Base-by-base conservation (phyloP, 2,888 invertebrate species). In the Netelia virgata region DNA sequence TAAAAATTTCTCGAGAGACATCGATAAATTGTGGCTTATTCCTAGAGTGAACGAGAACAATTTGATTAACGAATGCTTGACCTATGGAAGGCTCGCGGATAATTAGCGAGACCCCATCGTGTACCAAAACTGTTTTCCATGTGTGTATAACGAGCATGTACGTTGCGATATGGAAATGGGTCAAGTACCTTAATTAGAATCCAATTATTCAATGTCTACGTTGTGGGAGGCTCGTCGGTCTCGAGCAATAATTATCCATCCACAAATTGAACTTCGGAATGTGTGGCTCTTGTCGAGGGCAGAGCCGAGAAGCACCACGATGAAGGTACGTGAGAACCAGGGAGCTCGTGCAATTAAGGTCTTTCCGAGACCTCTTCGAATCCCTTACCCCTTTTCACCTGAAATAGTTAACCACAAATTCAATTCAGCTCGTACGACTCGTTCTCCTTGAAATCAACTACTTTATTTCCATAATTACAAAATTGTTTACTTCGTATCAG, bases 101-200 rank as follows among this genome's bases (percentile, higher is more conserved):
- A 47, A 47, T 2, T 47, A 3, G 47, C 2, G 14, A 10, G 11
- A 47, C 47, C 47, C 11, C 36, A 36, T 36, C 50, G 86, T 77
- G 82, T 79, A 80, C 66, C 36, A 23, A 77, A 69, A 50, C 47
- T 23, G 43, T 66, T 43, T 36, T 57, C 57, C 64, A 43, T 6
- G 66, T 18, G 50, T 50, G 36, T 61, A 53, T 36, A 61, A 63
- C 20, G 61, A 16, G 16, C 16, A 5, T 9, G 55, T 64, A 66
- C 75, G 77, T 66, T 69, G 47, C 59, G 59, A 28, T 57, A 77
- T 75, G 82, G 86, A 88, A 91, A 88, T 88, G 86, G 91, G 90
- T 91, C 91, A 88, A 89, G 88, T 85, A 82, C 85, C 89, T 90
- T 91, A 91, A 91, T 91, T 91, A 89, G 89, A 89, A 89, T 88